Percentiles rank a stretch among this genome's conserved stretches.
These are phyloP conservation scores for Chinchilla lanigera DNA, from an alignment of 2,113 vertebrate genomes.

Conservation along the genomic window DNA sequence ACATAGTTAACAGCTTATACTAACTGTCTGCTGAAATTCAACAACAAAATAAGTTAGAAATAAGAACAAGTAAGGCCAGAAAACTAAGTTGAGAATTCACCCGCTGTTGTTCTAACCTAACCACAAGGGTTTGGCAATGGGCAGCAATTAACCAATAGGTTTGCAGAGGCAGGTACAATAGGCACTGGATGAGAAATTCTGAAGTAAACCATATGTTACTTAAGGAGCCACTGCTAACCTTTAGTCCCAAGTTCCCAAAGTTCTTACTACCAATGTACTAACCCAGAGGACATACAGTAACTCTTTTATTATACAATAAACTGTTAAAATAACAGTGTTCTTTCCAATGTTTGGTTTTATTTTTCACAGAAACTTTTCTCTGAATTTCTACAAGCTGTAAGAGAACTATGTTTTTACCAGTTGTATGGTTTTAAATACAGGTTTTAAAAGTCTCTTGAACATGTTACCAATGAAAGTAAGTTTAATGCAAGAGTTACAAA, in stretches of 20 bases:
- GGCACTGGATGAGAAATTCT: conserved; percentile 41
- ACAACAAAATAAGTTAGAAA: conserved; percentile 46
- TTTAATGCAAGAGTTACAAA: conserved; percentile 69
- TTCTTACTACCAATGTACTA: conserved; percentile 62
- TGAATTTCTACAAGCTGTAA: conserved; percentile 60
- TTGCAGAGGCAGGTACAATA: background rate
- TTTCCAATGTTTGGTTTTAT: conserved; percentile 71
- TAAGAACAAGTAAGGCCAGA: conserved; percentile 42
- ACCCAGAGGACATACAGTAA: conserved; percentile 66
- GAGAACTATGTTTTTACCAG: conserved; percentile 58
- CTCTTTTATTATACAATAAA: conserved; percentile 75
- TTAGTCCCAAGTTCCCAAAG: conserved; percentile 62
- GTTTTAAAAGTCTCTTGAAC: conserved; percentile 69
- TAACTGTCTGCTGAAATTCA: conserved; percentile 46
- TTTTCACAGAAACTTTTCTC: conserved; percentile 70
- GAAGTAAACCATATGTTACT: conserved; percentile 58
- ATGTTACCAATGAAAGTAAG: conserved; percentile 57
- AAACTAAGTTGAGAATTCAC: conserved; percentile 57
- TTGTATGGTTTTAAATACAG: conserved; percentile 65
- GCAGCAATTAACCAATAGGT: conserved; percentile 56
- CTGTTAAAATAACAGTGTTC: conserved; percentile 61
- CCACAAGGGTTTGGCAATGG: conserved; percentile 56
- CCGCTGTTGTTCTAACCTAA: conserved; percentile 35
- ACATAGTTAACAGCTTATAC: background rate
- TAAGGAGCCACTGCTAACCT: conserved; percentile 68